Base-by-base conservation (phyloP, 1,140 invertebrate species). In the Gonioctena quinquepunctata region DNA sequence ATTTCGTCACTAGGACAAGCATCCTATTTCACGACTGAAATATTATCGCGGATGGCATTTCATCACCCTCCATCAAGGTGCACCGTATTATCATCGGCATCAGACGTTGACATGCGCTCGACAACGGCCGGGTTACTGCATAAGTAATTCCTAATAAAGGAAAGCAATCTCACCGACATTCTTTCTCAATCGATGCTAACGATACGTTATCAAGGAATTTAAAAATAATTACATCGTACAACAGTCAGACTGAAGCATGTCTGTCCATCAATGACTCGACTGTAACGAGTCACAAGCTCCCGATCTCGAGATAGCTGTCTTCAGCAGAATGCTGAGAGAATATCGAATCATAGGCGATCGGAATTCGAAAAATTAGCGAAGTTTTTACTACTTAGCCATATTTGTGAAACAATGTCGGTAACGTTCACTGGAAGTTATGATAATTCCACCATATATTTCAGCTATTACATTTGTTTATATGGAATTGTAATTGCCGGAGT, bases 181-280 rank as follows among this genome's bases (percentile, higher is more conserved):
- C 68, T 33, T 66, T 61, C 50, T 52, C 61, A 66, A 66, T 70
- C 63, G 71, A 74, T 74, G 71, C 71, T 73, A 75, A 75, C 73
- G 73, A 75, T 75, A 75, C 56, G 67, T 75, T 75, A 75, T 75
- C 73, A 70, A 72, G 68, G 73, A 75, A 75, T 75, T 75, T 75
- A 75, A 75, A 75, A 75, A 75, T 75, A 75, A 75, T 75, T 75
- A 75, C 70, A 66, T 62, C 48, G 68, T 68, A 73, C 68, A 75
- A 73, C 59, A 66, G 62, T 27, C 64, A 49, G 70, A 68, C 68
- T 69, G 70, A 75, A 70, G 67, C 73, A 72, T 63, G 73, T 71
- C 73, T 70, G 73, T 75, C 73, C 73, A 70, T 75, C 73, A 75
- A 72, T 68, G 68, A n/a, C 21, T 69, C 59, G 70, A 68, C 66